Conservation (phyloP, 2,888 invertebrate genomes). For the Lochmaea crataegi region DNA sequence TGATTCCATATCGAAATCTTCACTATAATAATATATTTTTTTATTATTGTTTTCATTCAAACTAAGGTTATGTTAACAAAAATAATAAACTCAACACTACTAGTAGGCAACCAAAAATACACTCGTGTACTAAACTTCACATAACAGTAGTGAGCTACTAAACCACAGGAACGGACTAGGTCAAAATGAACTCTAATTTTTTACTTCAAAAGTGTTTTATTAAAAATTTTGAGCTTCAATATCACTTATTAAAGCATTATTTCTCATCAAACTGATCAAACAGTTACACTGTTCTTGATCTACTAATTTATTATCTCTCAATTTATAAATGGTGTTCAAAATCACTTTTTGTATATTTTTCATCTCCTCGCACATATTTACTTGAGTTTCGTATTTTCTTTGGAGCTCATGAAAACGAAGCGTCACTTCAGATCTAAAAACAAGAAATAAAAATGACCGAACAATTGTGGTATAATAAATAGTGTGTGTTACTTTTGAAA, state of each 20-base stretch:
- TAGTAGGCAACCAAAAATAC: too few species aligned
- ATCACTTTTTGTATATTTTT: conserved; percentile 51
- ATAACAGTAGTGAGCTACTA: too few species aligned
- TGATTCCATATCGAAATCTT: conserved; percentile 47
- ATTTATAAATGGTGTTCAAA: conserved; percentile 49
- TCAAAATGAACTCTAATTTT: neutral
- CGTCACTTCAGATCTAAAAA: conserved; percentile 56
- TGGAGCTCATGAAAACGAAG: conserved; percentile 56
- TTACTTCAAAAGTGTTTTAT: conserved; percentile 19
- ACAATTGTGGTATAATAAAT: neutral
- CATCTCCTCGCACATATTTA: conserved; percentile 51
- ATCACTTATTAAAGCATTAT: too few species aligned
- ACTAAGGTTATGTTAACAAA: neutral
- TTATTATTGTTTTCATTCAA: neutral
- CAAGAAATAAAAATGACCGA: conserved; percentile 4
- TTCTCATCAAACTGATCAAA: conserved; percentile 46
- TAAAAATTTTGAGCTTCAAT: too few species aligned
- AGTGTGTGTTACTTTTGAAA: conserved; percentile 54
- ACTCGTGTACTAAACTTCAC: too few species aligned
- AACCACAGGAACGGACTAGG: neutral
- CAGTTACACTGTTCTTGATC: conserved; percentile 43
- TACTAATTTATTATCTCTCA: conserved; percentile 51
- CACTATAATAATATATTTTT: neutral
- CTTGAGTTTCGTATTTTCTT: conserved; percentile 55
- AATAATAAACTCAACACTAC: too few species aligned